Conservation (phyloP, 2,113 vertebrate genomes). For the Clarias gariepinus region DNA sequence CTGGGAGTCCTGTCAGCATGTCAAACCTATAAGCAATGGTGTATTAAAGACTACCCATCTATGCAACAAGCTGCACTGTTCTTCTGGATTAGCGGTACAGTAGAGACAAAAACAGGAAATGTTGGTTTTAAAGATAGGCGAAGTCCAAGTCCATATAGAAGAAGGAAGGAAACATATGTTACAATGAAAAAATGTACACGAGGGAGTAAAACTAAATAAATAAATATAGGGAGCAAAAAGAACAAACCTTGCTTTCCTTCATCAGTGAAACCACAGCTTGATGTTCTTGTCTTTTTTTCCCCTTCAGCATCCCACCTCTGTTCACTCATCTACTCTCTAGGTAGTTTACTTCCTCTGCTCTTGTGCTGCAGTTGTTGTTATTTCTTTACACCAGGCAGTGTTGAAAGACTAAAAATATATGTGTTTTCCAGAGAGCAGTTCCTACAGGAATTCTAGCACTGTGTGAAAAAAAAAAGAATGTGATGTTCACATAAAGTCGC, state of each 20-base stretch:
- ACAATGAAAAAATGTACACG: neutral
- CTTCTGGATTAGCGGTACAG: neutral
- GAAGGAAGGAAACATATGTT: constrained; percentile 12
- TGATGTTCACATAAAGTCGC: constrained; percentile 44
- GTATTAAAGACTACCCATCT: constrained; percentile 49
- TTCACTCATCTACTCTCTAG: constrained; percentile 40
- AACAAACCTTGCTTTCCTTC: constrained; percentile 38
- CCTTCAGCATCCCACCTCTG: constrained; percentile 31
- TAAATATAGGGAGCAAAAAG: constrained; percentile 38
- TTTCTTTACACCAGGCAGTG: constrained; percentile 70
- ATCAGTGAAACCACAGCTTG: constrained; percentile 43
- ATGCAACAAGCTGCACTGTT: constrained; percentile 14
- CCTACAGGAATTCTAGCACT: constrained; percentile 64
- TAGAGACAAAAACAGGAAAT: neutral
- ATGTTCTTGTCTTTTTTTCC: constrained; percentile 44
- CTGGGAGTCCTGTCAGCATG: constrained; percentile 44
- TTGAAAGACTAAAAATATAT: constrained; percentile 76
- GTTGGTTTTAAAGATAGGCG: neutral
- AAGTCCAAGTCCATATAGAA: neutral
- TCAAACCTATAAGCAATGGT: constrained; percentile 36
- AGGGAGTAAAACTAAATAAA: constrained; percentile 15
- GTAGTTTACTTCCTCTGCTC: constrained; percentile 49
- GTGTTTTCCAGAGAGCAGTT: constrained; percentile 68
- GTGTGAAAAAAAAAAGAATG: constrained; percentile 40
- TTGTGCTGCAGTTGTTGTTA: constrained; percentile 63